A percentile compares a stretch with the other conserved stretches of the same genome.
Conservation (phyloP, 1,140 invertebrate species). For the Armadillidium nasatum region DNA sequence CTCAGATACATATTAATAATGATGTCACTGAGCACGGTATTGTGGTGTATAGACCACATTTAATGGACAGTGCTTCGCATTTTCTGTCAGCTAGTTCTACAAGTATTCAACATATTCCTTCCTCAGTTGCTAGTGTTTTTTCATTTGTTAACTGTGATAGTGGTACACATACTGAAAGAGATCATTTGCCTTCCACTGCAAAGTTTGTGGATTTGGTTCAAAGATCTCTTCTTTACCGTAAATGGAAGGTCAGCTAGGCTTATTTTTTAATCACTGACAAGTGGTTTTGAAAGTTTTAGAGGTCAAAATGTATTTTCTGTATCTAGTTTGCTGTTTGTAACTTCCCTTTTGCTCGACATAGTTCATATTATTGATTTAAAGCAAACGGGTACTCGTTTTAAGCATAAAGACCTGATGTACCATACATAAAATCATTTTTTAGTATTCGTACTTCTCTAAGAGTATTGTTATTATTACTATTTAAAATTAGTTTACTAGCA, state of each 20-base stretch:
- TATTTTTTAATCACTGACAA: no score
- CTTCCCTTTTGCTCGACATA: no score
- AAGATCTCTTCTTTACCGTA: slow-evolving; percentile 38
- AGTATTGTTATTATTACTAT: no score
- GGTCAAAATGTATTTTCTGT: no score
- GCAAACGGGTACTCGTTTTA: no score
- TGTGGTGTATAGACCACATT: slow-evolving; percentile 37
- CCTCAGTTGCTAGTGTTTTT: slow-evolving; percentile 28
- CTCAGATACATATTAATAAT: slow-evolving; percentile 30
- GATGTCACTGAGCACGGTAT: slow-evolving; percentile 28
- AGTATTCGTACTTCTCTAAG: no score
- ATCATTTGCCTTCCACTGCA: slow-evolving; percentile 37
- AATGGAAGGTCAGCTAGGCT: slow-evolving; percentile 27
- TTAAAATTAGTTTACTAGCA: no score
- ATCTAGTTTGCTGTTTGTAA: no score
- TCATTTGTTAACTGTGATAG: slow-evolving; percentile 29
- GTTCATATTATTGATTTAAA: no score
- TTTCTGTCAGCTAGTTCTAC: background rate
- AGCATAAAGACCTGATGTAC: no score
- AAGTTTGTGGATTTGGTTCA: slow-evolving; percentile 31
- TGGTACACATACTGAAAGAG: slow-evolving; percentile 32
- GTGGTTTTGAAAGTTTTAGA: no score
- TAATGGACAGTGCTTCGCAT: slow-evolving; percentile 7
- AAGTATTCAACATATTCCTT: slow-evolving; percentile 35
- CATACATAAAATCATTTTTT: no score